Evolutionary conservation across 1,140 invertebrate species (phyloP).

Genomic region (Lamellibrachia luymesi): DNA sequence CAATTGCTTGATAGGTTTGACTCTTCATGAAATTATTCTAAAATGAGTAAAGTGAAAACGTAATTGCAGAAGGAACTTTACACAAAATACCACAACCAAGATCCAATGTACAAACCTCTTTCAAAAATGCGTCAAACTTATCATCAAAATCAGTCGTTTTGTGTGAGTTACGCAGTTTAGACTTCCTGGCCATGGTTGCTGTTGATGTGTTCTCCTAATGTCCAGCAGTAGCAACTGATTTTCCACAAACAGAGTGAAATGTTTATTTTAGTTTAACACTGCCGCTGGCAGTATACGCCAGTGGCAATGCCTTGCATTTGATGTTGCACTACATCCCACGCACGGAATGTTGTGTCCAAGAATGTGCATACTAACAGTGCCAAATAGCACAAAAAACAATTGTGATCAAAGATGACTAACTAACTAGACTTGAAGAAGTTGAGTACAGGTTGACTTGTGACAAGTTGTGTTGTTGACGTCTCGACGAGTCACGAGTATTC

Average conservation of each 20-base stretch:
- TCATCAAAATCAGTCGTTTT: constrained; percentile 42
- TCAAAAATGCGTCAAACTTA: constrained; percentile 49
- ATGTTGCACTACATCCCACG: not conserved
- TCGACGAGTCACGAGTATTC: not conserved
- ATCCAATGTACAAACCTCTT: constrained; percentile 33
- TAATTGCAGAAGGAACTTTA: not conserved
- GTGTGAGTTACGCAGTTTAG: not conserved
- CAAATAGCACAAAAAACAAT: not conserved
- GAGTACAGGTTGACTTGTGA: not conserved
- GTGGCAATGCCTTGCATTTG: not conserved
- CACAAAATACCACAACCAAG: not conserved
- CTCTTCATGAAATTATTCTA: no score
- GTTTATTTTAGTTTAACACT: not conserved
- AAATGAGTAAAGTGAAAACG: no score
- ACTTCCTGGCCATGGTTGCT: constrained; percentile 14
- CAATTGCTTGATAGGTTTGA: no score
- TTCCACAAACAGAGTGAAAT: not conserved
- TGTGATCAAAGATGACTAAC: not conserved
- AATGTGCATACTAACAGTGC: not conserved
- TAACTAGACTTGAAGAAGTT: not conserved
- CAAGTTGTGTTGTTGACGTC: not conserved
- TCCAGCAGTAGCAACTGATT: not conserved
- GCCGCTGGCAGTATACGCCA: not conserved
- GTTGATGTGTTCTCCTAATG: not conserved
- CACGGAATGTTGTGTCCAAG: not conserved